phyloP scores from a whole-genome alignment of 2,888 invertebrate species.

The Eurytoma adleriae region DNA sequence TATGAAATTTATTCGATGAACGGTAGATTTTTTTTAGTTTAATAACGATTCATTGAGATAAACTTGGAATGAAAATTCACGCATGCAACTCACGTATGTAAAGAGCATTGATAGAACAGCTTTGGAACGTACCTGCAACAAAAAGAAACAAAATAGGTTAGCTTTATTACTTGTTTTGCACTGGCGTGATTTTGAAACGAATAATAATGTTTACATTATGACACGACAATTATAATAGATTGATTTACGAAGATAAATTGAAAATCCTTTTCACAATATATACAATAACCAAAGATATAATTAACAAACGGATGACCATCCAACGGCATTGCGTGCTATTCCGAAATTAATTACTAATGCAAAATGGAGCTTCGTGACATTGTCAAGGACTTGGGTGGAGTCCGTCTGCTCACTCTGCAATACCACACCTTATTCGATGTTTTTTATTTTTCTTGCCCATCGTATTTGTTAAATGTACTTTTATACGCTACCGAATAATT shows the following conservation, averaged over 20 bases:
- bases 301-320: neutral
- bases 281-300: neutral
- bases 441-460: neutral
- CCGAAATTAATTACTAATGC: constrained; percentile 7
- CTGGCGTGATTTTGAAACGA: too few species aligned
- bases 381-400: constrained; percentile 37
- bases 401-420: neutral
- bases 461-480: neutral
- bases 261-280: too few species aligned
- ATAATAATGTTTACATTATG: too few species aligned
- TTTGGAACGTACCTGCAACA: constrained; percentile 50
- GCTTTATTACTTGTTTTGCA: too few species aligned
- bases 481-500: neutral
- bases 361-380: constrained; percentile 27
- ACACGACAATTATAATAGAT: too few species aligned
- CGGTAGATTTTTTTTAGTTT: too few species aligned
- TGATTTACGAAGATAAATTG: too few species aligned
- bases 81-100: constrained; percentile 60
- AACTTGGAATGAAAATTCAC: neutral
- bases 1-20: too few species aligned
- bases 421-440: constrained; percentile 22
- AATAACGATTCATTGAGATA: neutral
- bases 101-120: neutral
- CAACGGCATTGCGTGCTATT: constrained; percentile 2
- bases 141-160: neutral